These are phyloP conservation scores for Linnaemya vulpina DNA, from an alignment of 2,888 invertebrate species.

Conservation along the genomic window DNA sequence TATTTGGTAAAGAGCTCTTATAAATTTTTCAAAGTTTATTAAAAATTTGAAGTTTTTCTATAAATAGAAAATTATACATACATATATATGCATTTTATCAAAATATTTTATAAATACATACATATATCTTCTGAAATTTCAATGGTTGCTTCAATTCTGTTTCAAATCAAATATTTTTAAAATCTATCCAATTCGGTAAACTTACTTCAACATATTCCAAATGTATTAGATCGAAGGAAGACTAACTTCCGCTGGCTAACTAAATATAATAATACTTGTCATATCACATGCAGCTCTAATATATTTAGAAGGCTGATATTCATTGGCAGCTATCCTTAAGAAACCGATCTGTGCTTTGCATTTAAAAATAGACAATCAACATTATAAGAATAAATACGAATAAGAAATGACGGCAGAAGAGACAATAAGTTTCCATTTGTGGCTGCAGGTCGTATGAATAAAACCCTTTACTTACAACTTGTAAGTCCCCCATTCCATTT, in stretches of 20 bases:
- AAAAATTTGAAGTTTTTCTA: too few species aligned
- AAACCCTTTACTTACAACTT: not conserved
- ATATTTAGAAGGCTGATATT: constrained; percentile 6
- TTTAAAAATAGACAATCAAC: constrained; percentile 46
- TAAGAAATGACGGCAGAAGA: constrained; percentile 13
- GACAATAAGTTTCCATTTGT: constrained; percentile 33
- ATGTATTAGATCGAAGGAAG: constrained; percentile 52
- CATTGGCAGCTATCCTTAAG: constrained; percentile 2
- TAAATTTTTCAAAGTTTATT: too few species aligned
- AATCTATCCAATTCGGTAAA: constrained; percentile 1
- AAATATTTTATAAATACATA: too few species aligned
- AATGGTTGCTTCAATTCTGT: not conserved
- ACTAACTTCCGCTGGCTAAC: constrained; percentile 53
- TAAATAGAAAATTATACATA: too few species aligned
- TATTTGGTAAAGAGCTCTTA: too few species aligned
- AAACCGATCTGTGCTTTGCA: constrained; percentile 47
- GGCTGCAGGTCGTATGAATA: not conserved
- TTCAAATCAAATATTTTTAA: not conserved
- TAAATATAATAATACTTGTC: constrained; percentile 22
- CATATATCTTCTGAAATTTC: not conserved
- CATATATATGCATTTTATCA: too few species aligned
- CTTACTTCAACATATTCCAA: constrained; percentile 18
- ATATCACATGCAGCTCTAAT: not conserved
- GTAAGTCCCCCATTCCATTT: not conserved
- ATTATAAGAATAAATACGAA: constrained; percentile 42